These are phyloP conservation scores for Leptopilina drosophilae DNA, from an alignment of 2,888 invertebrate genomes.

Conservation along the genomic window DNA sequence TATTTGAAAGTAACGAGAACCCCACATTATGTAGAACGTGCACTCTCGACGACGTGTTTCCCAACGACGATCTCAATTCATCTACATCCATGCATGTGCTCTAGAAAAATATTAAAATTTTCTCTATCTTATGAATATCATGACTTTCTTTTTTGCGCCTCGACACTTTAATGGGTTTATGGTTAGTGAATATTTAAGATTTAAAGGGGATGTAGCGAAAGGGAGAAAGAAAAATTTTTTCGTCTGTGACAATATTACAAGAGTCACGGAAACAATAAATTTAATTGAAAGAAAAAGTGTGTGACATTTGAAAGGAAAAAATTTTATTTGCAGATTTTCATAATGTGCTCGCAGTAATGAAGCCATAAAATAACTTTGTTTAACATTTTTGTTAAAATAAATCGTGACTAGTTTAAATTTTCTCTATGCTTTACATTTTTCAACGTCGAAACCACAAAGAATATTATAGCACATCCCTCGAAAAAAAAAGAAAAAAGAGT, in stretches of 20 bases:
- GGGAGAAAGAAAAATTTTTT: background rate
- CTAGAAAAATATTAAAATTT: constrained; percentile 33
- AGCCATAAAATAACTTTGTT: background rate
- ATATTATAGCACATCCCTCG: constrained; percentile 9
- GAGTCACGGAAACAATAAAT: background rate
- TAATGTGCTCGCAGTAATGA: background rate
- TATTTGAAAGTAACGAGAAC: constrained; percentile 40
- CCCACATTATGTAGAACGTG: constrained; percentile 37
- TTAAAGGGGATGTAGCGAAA: background rate
- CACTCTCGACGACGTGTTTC: constrained; percentile 27
- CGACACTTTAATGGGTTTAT: constrained; percentile 22
- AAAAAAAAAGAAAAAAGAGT: background rate
- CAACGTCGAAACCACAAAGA: background rate
- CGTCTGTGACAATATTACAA: background rate
- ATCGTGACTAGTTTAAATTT: background rate
- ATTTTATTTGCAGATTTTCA: background rate
- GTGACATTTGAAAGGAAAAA: background rate
- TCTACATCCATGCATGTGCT: constrained; percentile 38
- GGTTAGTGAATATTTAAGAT: constrained; percentile 18
- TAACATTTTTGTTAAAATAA: background rate
- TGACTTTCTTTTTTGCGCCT: background rate
- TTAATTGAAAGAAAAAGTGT: background rate
- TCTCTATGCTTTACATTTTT: constrained; percentile 11
- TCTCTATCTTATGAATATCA: constrained; percentile 24
- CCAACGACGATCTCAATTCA: constrained; percentile 33